Evolutionary conservation across 2,113 vertebrate genomes (phyloP), one percentile per base, ranked within the genome.

Genomic region (Pungitius pungitius): DNA sequence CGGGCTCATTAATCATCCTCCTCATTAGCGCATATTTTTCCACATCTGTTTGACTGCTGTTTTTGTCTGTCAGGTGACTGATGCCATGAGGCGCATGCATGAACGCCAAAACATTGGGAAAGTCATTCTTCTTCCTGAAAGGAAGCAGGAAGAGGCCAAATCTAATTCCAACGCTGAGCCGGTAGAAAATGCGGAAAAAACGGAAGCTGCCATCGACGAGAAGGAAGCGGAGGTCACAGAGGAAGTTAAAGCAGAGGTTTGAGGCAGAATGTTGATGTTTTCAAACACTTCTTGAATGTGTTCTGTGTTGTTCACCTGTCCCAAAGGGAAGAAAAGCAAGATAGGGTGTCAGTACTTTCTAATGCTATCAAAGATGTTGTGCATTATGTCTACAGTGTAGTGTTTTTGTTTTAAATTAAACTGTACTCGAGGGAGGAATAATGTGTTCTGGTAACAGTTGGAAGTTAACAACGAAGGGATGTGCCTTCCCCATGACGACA

Each of bases 81-180:
- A 97, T 30, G 97, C 96, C 68, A 97, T 98, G 96, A 95, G 79
- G 72, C 95, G 95, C 69, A 95, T 98, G 95, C 96, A 98, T 13
- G 96, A 98, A 61, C 96, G 96, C 88, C 95, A 94, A 74, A 98
- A 98, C 3, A 83, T 98, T 35, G 97, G 97, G 55, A 98, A 98
- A 81, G 91, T 98, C 56, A 89, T 98, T 81, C 91, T 98, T 78
- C 94, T 97, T 59, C 95, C 97, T 12, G 95, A 96, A 26, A 92
- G 90, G 20, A 94, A 92, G 81, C 94, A 94, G 87, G 91, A 94
- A 69, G 94, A 96, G 78, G 86, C 83, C 27, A 74, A 85, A 65
- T 59, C 63, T n/a, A 71, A 73, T 76, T 49, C 78, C 54, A 55
- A 45, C 17, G 35, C 77, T 18, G 80, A 89, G 51, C 60, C 49